A percentile compares a stretch with the other conserved stretches of the same genome.
Evolutionary conservation across 2,888 invertebrate genomes (phyloP).

Genomic region (Seira sanloemensis): DNA sequence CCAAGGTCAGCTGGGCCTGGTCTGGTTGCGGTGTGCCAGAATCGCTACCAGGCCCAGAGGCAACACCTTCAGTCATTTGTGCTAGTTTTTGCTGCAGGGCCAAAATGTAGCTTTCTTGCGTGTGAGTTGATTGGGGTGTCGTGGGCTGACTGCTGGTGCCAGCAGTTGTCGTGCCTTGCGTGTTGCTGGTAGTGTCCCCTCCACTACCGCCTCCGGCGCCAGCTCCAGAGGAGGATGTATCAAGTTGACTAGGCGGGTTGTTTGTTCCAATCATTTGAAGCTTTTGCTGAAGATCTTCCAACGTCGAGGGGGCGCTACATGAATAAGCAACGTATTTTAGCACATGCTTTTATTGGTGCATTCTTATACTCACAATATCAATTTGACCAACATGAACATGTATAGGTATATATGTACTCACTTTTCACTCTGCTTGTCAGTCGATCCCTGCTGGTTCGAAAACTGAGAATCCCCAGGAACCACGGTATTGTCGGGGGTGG

Average conservation of each 20-base stretch:
- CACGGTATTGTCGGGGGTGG: constrained; percentile 41
- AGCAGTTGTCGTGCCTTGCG: constrained; percentile 40
- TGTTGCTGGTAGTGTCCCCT: constrained; percentile 32
- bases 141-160: constrained; percentile 79
- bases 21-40: constrained; percentile 58
- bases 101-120: constrained; percentile 83
- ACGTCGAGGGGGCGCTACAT: constrained; percentile 76
- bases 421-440: constrained; percentile 46
- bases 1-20: constrained; percentile 41
- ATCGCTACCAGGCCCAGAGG: constrained; percentile 60
- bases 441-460: constrained; percentile 30
- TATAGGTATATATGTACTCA: constrained; percentile 24
- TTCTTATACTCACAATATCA: too few relatives aligned
- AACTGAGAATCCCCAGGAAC: constrained; percentile 39
- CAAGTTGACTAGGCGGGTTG: constrained; percentile 74
- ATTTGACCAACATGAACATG: constrained; percentile 15
- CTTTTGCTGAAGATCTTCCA: constrained; percentile 80
- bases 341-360: too few relatives aligned
- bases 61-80: constrained; percentile 51
- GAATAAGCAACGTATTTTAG: too few relatives aligned
- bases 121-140: constrained; percentile 82
- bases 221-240: constrained; percentile 75
- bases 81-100: constrained; percentile 83
- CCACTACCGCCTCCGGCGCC: background rate
- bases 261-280: constrained; percentile 78